A percentile compares a stretch with the other conserved stretches of the same genome.
These are phyloP conservation scores for Scaptodrosophila latifasciaeformis DNA, from an alignment of 2,888 invertebrate genomes.

Conservation along the genomic window DNA sequence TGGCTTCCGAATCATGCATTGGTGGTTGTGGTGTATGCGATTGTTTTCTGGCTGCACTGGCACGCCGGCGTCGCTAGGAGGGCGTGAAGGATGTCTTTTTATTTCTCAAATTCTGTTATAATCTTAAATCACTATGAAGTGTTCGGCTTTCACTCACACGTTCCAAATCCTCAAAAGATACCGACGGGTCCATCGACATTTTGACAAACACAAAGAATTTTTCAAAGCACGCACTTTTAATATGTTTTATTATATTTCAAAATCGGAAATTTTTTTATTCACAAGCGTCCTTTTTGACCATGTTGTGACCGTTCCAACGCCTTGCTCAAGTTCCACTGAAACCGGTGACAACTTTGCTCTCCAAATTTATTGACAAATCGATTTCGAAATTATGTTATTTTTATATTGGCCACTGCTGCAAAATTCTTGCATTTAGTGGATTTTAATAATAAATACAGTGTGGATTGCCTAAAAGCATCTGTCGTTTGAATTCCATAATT, in stretches of 20 bases:
- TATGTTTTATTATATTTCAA: constrained; percentile 6
- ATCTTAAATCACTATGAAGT: background rate
- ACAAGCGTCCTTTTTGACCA: constrained; percentile 34
- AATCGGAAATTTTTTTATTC: constrained; percentile 9
- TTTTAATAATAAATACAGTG: too few relatives aligned
- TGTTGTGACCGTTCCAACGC: constrained; percentile 54
- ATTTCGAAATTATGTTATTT: constrained; percentile 45
- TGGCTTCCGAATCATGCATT: constrained; percentile 66
- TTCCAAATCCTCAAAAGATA: constrained; percentile 70
- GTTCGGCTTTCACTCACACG: constrained; percentile 55
- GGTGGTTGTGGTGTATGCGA: constrained; percentile 54
- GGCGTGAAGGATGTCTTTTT: background rate
- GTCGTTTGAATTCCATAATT: background rate
- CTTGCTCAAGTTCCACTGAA: constrained; percentile 68
- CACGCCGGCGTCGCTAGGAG: constrained; percentile 65
- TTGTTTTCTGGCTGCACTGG: constrained; percentile 59
- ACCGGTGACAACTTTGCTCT: constrained; percentile 42
- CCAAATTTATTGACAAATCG: constrained; percentile 71
- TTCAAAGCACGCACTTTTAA: background rate
- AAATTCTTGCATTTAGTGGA: too few relatives aligned
- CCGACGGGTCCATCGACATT: constrained; percentile 71
- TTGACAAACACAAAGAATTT: constrained; percentile 13
- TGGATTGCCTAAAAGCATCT: too few relatives aligned
- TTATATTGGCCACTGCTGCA: constrained; percentile 15
- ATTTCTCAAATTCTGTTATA: background rate